phyloP scores from a whole-genome alignment of 2,888 invertebrate species.

The Pycnomerus fuliginosus region DNA sequence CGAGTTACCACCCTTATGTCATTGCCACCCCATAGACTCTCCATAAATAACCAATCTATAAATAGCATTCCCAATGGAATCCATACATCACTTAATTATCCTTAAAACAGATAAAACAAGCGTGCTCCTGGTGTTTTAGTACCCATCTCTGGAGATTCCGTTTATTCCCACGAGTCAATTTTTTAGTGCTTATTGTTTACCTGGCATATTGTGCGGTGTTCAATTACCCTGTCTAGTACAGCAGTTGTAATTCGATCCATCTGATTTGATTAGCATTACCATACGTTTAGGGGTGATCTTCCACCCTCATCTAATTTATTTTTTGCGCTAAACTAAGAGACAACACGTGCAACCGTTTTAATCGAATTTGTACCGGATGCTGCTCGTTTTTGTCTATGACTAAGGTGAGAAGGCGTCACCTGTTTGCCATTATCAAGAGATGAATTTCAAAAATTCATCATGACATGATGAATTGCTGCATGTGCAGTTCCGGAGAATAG shows the following conservation, averaged over 20 bases:
- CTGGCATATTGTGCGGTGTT: background rate
- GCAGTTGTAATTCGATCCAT: too few relatives aligned
- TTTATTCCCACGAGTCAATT: constrained; percentile 33
- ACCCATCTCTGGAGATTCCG: constrained; percentile 20
- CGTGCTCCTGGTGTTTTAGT: background rate
- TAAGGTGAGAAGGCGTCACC: constrained; percentile 21
- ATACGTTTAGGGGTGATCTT: too few relatives aligned
- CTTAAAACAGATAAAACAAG: constrained; percentile 2
- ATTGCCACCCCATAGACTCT: constrained; percentile 11
- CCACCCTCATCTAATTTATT: background rate
- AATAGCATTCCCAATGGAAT: constrained; percentile 10
- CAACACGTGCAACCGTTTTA: constrained; percentile 19
- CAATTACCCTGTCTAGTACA: constrained; percentile 1
- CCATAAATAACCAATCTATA: constrained; percentile 3
- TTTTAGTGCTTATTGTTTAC: too few relatives aligned
- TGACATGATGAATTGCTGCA: too few relatives aligned
- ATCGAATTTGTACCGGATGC: constrained; percentile 23
- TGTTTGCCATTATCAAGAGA: too few relatives aligned
- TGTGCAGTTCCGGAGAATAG: too few relatives aligned
- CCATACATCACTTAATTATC: constrained; percentile 7
- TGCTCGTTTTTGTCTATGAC: constrained; percentile 9
- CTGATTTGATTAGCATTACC: too few relatives aligned
- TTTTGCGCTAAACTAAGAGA: background rate
- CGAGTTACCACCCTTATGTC: constrained; percentile 8
- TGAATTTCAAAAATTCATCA: too few relatives aligned